A percentile compares a stretch with the other conserved stretches of the same genome.
These are phyloP conservation scores for Drosophila peninsularis DNA, from an alignment of 2,888 invertebrate genomes.

Conservation along the genomic window DNA sequence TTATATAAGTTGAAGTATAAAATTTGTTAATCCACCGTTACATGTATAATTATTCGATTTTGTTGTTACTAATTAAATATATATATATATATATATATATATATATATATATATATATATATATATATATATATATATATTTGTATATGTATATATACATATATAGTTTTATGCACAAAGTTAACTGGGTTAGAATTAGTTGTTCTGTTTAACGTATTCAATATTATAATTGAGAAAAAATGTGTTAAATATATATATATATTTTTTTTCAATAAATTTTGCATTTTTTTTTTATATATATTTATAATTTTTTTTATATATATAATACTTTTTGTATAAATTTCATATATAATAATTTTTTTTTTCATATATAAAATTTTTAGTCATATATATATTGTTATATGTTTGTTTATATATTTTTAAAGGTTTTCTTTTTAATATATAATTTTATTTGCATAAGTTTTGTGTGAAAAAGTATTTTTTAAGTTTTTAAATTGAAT, in stretches of 20 bases:
- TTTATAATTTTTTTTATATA: neutral
- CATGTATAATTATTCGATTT: conserved; percentile 57
- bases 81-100: neutral
- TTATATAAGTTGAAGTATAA: conserved; percentile 53
- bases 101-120: neutral
- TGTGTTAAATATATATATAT: conserved; percentile 10
- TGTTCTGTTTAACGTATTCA: conserved; percentile 22
- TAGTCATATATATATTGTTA: too few relatives aligned
- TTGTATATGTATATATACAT: neutral
- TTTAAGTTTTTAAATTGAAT: neutral
- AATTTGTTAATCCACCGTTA: conserved; percentile 50
- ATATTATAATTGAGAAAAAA: conserved; percentile 49
- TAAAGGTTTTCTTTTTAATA: neutral
- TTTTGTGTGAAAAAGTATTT: neutral
- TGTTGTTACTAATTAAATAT: neutral
- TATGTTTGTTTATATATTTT: neutral
- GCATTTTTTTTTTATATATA: neutral
- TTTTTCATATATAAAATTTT: neutral
- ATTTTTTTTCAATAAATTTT: neutral
- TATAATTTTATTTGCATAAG: neutral
- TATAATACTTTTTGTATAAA: neutral
- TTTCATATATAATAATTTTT: neutral
- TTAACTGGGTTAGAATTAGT: conserved; percentile 60
- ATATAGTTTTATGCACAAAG: conserved; percentile 36
- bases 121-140: neutral